These are phyloP conservation scores for Eclectus roratus DNA, from an alignment of 2,113 vertebrate genomes.

Conservation along the genomic window DNA sequence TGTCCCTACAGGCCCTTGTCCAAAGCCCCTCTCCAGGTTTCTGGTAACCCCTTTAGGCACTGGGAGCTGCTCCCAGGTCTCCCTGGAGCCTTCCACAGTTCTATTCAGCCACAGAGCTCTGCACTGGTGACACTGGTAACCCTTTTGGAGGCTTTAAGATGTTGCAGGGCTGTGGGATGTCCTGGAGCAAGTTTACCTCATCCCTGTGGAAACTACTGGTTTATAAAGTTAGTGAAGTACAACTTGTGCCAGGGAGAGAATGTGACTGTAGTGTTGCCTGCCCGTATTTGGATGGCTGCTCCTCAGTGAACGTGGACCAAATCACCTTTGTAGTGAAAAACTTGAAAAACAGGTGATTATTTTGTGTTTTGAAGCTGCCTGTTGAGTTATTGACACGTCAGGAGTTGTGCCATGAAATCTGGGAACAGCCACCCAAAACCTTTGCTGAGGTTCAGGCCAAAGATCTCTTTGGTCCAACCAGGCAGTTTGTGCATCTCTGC, in stretches of 20 bases:
- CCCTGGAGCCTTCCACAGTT: background rate
- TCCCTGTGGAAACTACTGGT: accelerated
- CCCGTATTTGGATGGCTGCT: background rate
- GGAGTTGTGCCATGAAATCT: background rate
- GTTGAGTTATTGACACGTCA: accelerated
- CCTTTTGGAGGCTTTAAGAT: background rate
- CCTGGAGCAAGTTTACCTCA: background rate
- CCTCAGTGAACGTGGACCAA: background rate
- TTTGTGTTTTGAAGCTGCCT: background rate
- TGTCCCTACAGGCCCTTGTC: background rate
- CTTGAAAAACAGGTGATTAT: background rate
- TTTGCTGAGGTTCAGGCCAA: background rate
- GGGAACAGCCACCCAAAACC: accelerated
- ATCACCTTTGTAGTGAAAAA: background rate
- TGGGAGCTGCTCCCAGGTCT: background rate
- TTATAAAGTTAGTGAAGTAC: background rate
- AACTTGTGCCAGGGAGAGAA: background rate
- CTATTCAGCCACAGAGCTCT: background rate
- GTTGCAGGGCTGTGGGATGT: accelerated
- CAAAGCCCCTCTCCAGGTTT: background rate
- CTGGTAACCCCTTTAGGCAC: background rate
- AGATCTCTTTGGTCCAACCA: background rate
- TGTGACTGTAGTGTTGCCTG: background rate
- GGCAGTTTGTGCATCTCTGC: accelerated
- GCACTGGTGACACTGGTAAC: background rate